These are phyloP conservation scores for Sebastes minor DNA, from an alignment of 2,797 vertebrate genomes.

Conservation along the genomic window DNA sequence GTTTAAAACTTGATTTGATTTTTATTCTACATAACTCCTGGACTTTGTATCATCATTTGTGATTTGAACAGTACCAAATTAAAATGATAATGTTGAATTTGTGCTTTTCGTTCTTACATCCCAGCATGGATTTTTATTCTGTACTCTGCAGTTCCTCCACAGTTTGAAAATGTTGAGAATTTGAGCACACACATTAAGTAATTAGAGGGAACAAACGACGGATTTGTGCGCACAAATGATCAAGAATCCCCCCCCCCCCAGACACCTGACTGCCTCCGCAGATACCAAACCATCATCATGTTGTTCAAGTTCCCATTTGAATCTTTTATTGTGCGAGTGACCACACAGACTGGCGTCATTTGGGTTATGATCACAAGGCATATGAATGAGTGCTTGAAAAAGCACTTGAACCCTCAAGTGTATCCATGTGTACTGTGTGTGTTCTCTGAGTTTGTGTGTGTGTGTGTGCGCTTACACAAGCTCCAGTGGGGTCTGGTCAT, in stretches of 20 bases:
- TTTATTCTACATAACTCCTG: conserved; percentile 23
- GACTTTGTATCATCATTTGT: conserved; percentile 40
- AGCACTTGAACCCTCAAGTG: conserved; percentile 44
- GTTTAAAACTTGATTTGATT: conserved; percentile 32
- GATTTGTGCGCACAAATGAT: not conserved
- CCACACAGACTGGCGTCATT: conserved; percentile 29
- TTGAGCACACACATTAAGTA: not conserved
- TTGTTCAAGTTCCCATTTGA: conserved; percentile 4
- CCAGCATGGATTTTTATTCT: not conserved
- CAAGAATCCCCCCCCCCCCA: not conserved
- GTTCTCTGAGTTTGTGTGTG: conserved; percentile 9
- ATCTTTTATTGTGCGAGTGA: conserved; percentile 24
- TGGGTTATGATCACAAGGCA: conserved; percentile 72
- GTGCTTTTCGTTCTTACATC: conserved; percentile 1
- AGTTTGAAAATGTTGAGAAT: not conserved
- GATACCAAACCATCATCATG: not conserved
- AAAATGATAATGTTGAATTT: conserved; percentile 36
- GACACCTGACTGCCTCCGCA: not conserved
- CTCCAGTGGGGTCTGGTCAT: conserved; percentile 62
- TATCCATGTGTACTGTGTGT: conserved; percentile 25
- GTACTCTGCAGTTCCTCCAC: not conserved
- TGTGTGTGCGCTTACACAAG: conserved; percentile 40
- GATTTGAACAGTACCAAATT: conserved; percentile 44
- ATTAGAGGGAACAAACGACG: not conserved
- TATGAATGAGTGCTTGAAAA: conserved; percentile 46